Conservation (phyloP, 2,797 vertebrate genomes). For the Erethizon dorsatum region DNA sequence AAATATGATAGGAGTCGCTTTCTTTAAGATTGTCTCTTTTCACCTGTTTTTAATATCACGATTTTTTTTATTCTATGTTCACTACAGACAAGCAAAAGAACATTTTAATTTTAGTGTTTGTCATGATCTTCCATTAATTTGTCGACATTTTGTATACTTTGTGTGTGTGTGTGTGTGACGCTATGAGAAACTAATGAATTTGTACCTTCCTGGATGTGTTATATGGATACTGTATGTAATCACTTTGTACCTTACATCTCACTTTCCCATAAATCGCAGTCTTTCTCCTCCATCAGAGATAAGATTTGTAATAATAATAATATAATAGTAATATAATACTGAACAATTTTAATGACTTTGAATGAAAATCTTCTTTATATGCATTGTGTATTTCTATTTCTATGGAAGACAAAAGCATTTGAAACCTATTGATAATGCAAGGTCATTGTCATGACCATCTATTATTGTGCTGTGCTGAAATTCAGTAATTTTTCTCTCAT, state of each 20-base stretch:
- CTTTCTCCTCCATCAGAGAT: background rate
- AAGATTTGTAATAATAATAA: background rate
- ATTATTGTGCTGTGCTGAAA: conserved; percentile 22
- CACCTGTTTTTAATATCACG: background rate
- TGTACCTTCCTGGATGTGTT: background rate
- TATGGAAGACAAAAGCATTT: background rate
- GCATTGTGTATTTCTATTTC: background rate
- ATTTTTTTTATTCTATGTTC: background rate
- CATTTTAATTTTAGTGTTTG: background rate
- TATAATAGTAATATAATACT: background rate
- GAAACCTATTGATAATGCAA: conserved; percentile 47
- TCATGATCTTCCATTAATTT: background rate
- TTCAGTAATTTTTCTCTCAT: conserved; percentile 40
- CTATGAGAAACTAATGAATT: background rate
- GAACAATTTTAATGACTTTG: background rate
- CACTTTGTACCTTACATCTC: background rate
- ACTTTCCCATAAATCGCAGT: background rate
- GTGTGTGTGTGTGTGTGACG: background rate
- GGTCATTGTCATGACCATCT: conserved; percentile 6
- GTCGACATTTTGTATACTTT: background rate
- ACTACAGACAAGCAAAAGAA: background rate
- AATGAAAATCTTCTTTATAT: conserved; percentile 35
- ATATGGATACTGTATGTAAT: background rate
- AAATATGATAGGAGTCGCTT: background rate
- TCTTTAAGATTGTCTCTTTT: background rate